A percentile compares a stretch with the other conserved stretches of the same genome.
Evolutionary conservation across 2,113 vertebrate genomes (phyloP).

Genomic region (Forbesichthys papilliferus): DNA sequence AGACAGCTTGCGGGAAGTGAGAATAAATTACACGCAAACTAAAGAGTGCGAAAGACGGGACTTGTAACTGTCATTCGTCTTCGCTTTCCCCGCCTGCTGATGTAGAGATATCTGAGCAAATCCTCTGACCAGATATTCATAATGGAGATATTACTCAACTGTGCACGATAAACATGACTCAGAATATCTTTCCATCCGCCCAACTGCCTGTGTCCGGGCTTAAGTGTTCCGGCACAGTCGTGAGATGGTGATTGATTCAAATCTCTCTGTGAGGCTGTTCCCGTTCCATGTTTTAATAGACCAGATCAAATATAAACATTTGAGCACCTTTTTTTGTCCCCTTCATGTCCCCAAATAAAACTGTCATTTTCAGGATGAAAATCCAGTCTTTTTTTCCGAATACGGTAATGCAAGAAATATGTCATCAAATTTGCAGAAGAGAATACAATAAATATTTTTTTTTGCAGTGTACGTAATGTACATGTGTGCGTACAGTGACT

Average conservation of each 20-base stretch:
- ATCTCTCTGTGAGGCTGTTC: conserved; percentile 11
- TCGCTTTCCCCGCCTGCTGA: too few species aligned
- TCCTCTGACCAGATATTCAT: conserved; percentile 9
- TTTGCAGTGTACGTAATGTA: too few species aligned
- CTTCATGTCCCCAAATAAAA: background rate
- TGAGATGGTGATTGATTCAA: conserved; percentile 35
- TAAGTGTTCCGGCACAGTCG: conserved; percentile 33
- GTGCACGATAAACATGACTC: conserved; percentile 38
- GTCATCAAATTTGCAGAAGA: too few species aligned
- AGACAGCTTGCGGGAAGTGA: background rate
- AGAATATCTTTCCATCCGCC: conserved; percentile 34
- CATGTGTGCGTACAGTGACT: too few species aligned
- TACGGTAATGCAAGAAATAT: too few species aligned
- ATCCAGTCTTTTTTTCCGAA: too few species aligned
- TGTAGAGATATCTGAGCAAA: background rate
- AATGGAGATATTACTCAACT: conserved; percentile 33
- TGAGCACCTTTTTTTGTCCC: conserved; percentile 14
- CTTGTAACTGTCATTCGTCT: background rate
- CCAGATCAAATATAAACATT: conserved; percentile 37
- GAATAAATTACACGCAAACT: background rate
- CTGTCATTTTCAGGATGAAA: too few species aligned
- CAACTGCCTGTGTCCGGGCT: conserved; percentile 16
- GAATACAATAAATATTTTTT: too few species aligned
- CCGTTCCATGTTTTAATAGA: conserved; percentile 52
- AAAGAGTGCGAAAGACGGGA: too few species aligned